phyloP scores from a whole-genome alignment of 2,888 invertebrate genomes.

The Malachius bipustulatus region DNA sequence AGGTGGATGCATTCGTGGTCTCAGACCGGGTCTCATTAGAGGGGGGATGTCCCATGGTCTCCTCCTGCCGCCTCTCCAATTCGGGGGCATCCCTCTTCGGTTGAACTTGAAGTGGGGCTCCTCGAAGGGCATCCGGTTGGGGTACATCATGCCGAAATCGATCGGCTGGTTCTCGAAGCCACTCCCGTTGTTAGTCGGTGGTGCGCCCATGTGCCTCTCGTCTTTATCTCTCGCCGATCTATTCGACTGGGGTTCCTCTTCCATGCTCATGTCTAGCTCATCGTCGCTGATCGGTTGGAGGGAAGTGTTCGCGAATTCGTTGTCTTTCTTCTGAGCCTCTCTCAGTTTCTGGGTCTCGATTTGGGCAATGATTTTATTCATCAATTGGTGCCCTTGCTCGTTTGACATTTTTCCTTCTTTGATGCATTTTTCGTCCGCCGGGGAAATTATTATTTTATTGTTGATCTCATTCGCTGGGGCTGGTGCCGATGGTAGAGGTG shows the following conservation, averaged over 20 bases:
- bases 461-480: conserved; percentile 12
- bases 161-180: too few species aligned
- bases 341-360: conserved; percentile 65
- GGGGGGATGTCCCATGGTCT: conserved; percentile 11
- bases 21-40: conserved; percentile 12
- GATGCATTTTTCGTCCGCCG: conserved; percentile 69
- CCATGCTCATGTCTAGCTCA: conserved; percentile 28
- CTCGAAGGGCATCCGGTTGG: conserved; percentile 31
- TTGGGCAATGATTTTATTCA: conserved; percentile 66
- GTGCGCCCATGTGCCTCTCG: too few species aligned
- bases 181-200: too few species aligned
- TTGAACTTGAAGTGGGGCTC: conserved; percentile 12
- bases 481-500: too few species aligned
- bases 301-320: conserved; percentile 37
- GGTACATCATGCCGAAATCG: too few species aligned
- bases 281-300: conserved; percentile 36
- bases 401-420: conserved; percentile 62
- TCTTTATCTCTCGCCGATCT: conserved; percentile 41
- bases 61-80: conserved; percentile 20
- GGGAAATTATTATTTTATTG: conserved; percentile 65
- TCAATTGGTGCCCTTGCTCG: conserved; percentile 60
- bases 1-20: conserved; percentile 23
- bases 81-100: conserved; percentile 15
- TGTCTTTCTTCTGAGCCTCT: conserved; percentile 62
- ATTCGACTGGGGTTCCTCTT: conserved; percentile 17